Evolutionary conservation across 2,113 vertebrate species (phyloP), one percentile per base, ranked within the genome.

Genomic region (Clupea harengus): DNA sequence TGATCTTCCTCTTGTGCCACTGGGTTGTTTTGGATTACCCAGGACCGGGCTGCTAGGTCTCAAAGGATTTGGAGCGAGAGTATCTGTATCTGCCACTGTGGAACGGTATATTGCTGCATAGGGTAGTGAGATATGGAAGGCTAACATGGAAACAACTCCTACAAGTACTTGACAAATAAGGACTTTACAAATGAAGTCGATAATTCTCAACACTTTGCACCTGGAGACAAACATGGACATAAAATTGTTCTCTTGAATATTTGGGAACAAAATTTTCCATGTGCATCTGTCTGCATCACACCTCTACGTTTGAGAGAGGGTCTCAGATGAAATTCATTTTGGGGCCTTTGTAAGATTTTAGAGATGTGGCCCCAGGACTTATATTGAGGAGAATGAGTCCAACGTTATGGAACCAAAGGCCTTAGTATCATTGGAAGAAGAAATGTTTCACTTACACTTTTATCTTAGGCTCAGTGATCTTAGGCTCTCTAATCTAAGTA

Each of bases 21-120:
- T 54, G 83, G 88, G 67, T 78, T 84, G 84, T 89, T 83, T 83
- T 64, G 84, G 83, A 88, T 86, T 87, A 84, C 81, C 86, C 78
- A 67, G 82, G 86, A 18, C 46, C 46, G 47, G 22, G 28, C 39
- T 52, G 46, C 82, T 1, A 60, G 39, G 78, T 87, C 78, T 81
- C 81, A 17, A 84, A 80, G 67, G 81, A 39, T 39, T 25, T 22
- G 86, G 72, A 78, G 81, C 52, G 82, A 88, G 86, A 85, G 86
- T 84, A 82, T 85, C 46, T 49, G 47, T 82, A 32, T 81, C 54
- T 80, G 20, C 81, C 85, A 44, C 47, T 86, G 28, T 44, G 25
- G 28, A 75, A 75, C 67, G 18, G 1, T 75, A 13, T 28, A 75
- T 39, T 28, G 67, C 67, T 75, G 67, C 28, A 64, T 64, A 64